A percentile compares a stretch with the other conserved stretches of the same genome.
Evolutionary conservation across 2,113 vertebrate genomes (phyloP).

Genomic region (Dicrurus megarhynchus): DNA sequence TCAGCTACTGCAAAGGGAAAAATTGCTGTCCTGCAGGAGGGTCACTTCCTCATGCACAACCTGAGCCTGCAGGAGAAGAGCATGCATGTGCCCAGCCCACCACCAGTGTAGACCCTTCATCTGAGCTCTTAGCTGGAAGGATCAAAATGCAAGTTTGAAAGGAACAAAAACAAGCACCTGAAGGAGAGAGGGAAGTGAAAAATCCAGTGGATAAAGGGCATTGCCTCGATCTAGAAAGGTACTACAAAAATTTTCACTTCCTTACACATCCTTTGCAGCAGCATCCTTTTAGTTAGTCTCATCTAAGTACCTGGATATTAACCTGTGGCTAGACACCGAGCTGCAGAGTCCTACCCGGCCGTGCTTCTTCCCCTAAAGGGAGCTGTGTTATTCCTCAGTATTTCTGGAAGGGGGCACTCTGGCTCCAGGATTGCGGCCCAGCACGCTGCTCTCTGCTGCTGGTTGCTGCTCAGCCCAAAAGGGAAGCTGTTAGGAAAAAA

Average conservation of each 20-base stretch:
- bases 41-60: rapidly evolving
- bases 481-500: constrained; percentile 28
- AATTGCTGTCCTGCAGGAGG: neutral
- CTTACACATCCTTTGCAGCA: neutral
- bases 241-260: neutral
- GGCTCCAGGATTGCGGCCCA: neutral
- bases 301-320: neutral
- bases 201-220: neutral
- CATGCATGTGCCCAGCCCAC: neutral
- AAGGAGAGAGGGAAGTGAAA: neutral
- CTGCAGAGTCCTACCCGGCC: neutral
- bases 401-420: constrained; percentile 50
- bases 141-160: neutral
- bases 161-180: neutral
- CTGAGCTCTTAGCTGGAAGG: neutral
- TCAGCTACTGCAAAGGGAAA: neutral
- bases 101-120: neutral
- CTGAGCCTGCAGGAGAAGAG: rapidly evolving
- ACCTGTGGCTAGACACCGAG: no score
- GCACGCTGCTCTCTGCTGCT: neutral
- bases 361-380: rapidly evolving
- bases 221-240: neutral
- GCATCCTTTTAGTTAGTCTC: neutral
- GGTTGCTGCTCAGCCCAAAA: neutral
- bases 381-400: neutral